Percentiles rank a stretch among this genome's conserved stretches.
phyloP scores from a whole-genome alignment of 2,113 vertebrate species.

The Sphyrna mokarran region DNA sequence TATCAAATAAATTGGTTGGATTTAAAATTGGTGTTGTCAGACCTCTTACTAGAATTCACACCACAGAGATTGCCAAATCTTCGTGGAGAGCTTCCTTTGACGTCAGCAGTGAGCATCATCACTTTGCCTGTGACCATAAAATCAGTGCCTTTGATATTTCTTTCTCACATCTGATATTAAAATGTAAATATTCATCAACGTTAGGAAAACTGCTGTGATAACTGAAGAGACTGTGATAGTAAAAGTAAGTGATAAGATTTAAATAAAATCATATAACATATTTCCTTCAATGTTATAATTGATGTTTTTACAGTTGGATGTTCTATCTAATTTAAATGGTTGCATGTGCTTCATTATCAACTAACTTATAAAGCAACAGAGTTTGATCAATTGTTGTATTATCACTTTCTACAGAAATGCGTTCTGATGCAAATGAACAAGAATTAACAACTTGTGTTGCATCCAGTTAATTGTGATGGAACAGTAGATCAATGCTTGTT shows the following conservation, averaged over 20 bases:
- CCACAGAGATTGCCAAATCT: too few relatives aligned
- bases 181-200: not conserved
- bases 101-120: too few relatives aligned
- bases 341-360: not conserved
- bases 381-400: not conserved
- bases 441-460: not conserved
- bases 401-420: not conserved
- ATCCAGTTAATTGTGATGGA: not conserved
- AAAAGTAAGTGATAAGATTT: not conserved
- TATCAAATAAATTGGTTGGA: too few relatives aligned
- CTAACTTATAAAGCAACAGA: not conserved
- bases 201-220: not conserved
- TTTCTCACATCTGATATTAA: not conserved
- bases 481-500: not conserved
- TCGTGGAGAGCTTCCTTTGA: too few relatives aligned
- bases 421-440: not conserved
- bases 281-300: not conserved
- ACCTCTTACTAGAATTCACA: too few relatives aligned
- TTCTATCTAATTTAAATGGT: not conserved
- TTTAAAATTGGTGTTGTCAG: too few relatives aligned
- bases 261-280: not conserved
- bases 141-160: not conserved
- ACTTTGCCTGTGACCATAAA: not conserved
- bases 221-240: not conserved
- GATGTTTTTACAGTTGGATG: not conserved